Base-by-base conservation (phyloP, 2,797 vertebrate species). In the Spea hammondii region DNA sequence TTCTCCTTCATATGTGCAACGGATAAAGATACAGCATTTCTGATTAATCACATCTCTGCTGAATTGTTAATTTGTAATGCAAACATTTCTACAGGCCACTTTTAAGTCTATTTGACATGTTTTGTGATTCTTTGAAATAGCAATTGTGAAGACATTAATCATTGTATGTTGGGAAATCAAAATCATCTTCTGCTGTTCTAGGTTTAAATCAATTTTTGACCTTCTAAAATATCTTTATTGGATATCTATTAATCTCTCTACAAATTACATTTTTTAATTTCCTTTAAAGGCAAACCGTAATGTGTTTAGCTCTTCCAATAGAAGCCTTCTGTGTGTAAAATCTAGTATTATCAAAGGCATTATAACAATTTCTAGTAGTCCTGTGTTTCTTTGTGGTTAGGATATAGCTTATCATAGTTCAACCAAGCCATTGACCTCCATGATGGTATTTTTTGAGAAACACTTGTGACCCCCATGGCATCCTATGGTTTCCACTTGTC, bases 31-130 rank as follows among this genome's bases (percentile, higher is more conserved):
- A 62, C 59, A 32, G 14, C 32, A 2, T 59, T 57, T 60, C 5
- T 14, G 44, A 49, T 73, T 50, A 69, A 48, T 51, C n/a, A 44
- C 65, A 59, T 59, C 44, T 79, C 54, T 65, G 32, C 32, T 32
- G 32, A 32, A 62, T 62, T 46, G 51, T 79, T 74, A 53, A 67
- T 54, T 51, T 79, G 65, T 60, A 68, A 60, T 51, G 47, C 65
- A 69, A 79, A 67, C 65, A 50, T 46, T 73, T 79, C 66, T 69
- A 79, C 45, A 53, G 65, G 8, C 48, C 49, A 68, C 49, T 70
- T 79, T 12, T 68, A 69, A 59, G 51, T 69, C 64, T 70, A 69
- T 14, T 47, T 70, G 70, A 79, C 54, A 74, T 64, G 53, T 68
- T 79, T 68, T 13, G 13, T 64, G 32, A 68, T 53, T 69, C 57